Base-by-base conservation (phyloP, 2,797 vertebrate species). In the Champsocephalus esox region DNA sequence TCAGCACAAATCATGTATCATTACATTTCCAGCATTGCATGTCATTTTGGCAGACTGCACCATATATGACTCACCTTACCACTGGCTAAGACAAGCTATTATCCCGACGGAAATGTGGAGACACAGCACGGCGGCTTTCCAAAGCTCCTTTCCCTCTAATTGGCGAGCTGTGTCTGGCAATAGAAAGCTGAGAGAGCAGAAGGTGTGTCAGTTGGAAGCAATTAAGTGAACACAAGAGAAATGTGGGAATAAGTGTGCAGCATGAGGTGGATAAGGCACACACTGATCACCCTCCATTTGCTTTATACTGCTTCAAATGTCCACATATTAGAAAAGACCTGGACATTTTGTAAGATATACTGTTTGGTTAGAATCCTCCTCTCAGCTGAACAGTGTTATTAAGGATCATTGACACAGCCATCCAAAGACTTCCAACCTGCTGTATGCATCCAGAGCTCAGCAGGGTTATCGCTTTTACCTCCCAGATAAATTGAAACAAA, bases 221-320 rank as follows among this genome's bases (percentile, higher is more conserved):
- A 68, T 91, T 80, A 87, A 83, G 87, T 85, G 86, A 88, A 92
- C 89, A 88, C 74, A 78, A 80, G 80, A 80, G 80, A 83, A 90
- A 88, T 82, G 84, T 85, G 79, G 77, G 83, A 83, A 86, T 75
- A 87, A 79, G 84, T 73, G 62, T 77, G 72, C 75, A 74, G 75
- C 19, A 34, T 59, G 81, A 66, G 76, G 76, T 58, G 56, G 66
- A 83, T 81, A 81, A 79, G 55, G 55, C 48, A 62, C 62, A 63
- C 82, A 82, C 65, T 87, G 84, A 91, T 89, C 83, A 80, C 62
- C 68, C 74, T 74, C 77, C 81, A 82, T 90, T 87, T 80, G 70
- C 67, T 85, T 80, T 88, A 7, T 80, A 87, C 57, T 43, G 70
- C 66, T 70, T 77, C 72, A 75, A 73, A 70, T 72, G 73, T 66